A percentile compares a stretch with the other conserved stretches of the same genome.
Evolutionary conservation across 2,113 vertebrate genomes (phyloP).

Genomic region (Ramphastos sulfuratus): DNA sequence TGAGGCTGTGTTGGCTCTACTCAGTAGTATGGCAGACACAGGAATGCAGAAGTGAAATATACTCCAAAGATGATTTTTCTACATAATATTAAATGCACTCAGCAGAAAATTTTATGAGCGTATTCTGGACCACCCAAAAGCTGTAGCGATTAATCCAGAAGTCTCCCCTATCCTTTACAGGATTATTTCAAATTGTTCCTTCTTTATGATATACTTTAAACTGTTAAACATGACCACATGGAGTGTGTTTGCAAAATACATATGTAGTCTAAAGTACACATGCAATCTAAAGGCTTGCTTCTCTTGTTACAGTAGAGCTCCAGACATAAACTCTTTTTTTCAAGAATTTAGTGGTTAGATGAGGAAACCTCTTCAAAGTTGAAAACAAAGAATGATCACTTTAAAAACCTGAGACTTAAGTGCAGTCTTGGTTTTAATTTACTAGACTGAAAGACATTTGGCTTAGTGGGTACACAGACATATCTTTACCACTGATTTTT

Average conservation of each 20-base stretch:
- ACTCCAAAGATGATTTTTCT: conserved; percentile 6
- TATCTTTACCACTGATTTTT: conserved; percentile 37
- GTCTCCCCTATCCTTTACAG: background rate
- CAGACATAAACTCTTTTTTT: background rate
- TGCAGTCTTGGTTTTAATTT: conserved; percentile 9
- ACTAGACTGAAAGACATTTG: conserved; percentile 1
- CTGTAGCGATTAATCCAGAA: background rate
- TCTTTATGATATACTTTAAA: background rate
- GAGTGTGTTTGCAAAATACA: background rate
- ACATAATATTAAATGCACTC: background rate
- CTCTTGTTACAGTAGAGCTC: background rate
- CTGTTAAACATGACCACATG: conserved; percentile 25
- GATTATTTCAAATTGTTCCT: background rate
- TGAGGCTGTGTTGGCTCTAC: background rate
- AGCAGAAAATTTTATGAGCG: conserved; percentile 10
- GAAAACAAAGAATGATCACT: conserved; percentile 36
- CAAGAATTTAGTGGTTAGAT: background rate
- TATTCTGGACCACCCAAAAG: conserved; percentile 39
- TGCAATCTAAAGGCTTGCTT: background rate
- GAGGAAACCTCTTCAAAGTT: conserved; percentile 5
- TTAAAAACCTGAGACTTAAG: conserved; percentile 16
- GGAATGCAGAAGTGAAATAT: conserved; percentile 9
- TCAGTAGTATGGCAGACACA: background rate
- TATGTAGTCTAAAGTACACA: background rate
- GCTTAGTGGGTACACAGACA: background rate